These are phyloP conservation scores for Notechis scutatus DNA, from an alignment of 2,113 vertebrate genomes.

Conservation along the genomic window DNA sequence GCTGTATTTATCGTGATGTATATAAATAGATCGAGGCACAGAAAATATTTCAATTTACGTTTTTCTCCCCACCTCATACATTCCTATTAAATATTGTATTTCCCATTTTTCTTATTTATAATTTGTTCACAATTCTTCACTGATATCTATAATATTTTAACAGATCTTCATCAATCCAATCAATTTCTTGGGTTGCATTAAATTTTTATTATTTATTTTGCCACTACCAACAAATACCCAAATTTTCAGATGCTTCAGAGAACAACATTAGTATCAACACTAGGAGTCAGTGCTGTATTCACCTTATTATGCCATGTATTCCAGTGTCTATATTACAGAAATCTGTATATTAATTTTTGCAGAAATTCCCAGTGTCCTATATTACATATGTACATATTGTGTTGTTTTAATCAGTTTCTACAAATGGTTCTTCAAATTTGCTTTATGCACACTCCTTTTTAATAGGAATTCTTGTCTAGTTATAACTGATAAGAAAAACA, in stretches of 20 bases:
- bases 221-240: not conserved
- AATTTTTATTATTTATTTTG: not conserved
- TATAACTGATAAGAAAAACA: not conserved
- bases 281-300: not conserved
- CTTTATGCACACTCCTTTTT: not conserved
- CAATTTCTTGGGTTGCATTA: not conserved
- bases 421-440: not conserved
- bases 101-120: not conserved
- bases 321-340: not conserved
- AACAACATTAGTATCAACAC: not conserved
- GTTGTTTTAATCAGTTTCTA: not conserved
- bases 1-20: not conserved
- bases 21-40: not conserved
- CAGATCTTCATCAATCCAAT: not conserved
- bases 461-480: not conserved
- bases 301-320: not conserved
- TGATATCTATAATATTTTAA: rapidly evolving
- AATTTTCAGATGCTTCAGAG: not conserved
- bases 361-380: not conserved
- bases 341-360: not conserved
- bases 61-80: not conserved
- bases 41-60: not conserved
- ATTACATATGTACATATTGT: not conserved
- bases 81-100: not conserved
- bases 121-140: not conserved